Evolutionary conservation across 2,113 vertebrate species (phyloP).

Genomic region (Cnemophilus loriae): DNA sequence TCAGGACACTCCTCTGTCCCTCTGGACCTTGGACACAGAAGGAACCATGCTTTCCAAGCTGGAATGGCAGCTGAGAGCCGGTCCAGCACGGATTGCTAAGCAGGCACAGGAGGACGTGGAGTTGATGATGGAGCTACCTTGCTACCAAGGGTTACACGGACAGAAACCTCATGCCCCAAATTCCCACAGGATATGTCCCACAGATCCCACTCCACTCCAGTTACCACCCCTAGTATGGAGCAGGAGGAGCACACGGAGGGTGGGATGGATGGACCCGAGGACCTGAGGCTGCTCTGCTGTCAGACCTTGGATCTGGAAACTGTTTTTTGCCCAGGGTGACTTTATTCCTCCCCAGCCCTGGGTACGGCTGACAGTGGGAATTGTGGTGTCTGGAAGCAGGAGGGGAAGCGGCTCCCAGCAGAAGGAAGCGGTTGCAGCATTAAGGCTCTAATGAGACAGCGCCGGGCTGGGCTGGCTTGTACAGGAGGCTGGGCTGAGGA

Average conservation of each 20-base stretch:
- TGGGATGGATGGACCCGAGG: not conserved
- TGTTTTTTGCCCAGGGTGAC: not conserved
- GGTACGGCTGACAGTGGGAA: not conserved
- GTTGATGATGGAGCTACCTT: not conserved
- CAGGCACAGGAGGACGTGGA: not conserved
- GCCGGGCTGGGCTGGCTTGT: not conserved
- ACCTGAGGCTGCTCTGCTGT: not conserved
- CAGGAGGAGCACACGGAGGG: fast-evolving
- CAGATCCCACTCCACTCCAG: not conserved
- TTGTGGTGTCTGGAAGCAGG: not conserved
- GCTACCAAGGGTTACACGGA: not conserved
- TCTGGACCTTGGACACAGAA: not conserved
- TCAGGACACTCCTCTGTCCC: not conserved
- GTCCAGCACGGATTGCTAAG: fast-evolving
- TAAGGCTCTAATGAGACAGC: slow-evolving; percentile 16
- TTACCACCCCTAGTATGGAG: fast-evolving
- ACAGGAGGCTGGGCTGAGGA: not conserved
- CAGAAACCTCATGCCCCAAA: not conserved
- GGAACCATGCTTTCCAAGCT: fast-evolving
- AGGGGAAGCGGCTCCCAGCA: not conserved
- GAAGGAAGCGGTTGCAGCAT: not conserved
- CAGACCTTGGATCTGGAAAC: not conserved
- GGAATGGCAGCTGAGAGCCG: not conserved
- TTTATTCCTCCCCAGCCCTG: not conserved
- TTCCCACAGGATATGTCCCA: not conserved